Conservation (phyloP, 2,888 invertebrate species). For the Meliscaeva auricollis region DNA sequence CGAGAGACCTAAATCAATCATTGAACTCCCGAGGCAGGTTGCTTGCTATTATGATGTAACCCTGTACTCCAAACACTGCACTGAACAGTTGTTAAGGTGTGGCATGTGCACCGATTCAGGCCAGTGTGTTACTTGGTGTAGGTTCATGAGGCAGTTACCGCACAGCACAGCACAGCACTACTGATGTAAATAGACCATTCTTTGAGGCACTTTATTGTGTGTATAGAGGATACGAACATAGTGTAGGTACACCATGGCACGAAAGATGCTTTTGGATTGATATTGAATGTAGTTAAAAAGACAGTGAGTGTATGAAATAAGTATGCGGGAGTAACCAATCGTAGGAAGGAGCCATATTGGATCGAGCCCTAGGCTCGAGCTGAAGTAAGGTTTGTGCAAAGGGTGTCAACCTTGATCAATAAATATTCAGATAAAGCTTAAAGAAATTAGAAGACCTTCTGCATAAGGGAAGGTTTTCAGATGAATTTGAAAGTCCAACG, state of each 20-base stretch:
- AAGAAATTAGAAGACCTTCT: no score
- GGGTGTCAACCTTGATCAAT: no score
- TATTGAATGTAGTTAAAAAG: background rate
- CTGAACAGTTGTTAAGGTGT: constrained; percentile 52
- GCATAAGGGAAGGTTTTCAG: no score
- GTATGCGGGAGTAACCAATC: background rate
- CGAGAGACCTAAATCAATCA: constrained; percentile 62
- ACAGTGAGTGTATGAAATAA: constrained; percentile 21
- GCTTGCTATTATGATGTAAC: constrained; percentile 61
- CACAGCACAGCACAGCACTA: no score
- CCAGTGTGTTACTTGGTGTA: constrained; percentile 39
- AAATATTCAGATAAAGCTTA: no score
- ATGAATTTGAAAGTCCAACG: no score
- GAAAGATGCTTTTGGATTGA: constrained; percentile 40
- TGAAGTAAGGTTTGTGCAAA: no score
- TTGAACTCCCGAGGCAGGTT: constrained; percentile 63
- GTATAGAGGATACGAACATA: background rate
- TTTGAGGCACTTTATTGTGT: background rate
- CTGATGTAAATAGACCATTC: constrained; percentile 43
- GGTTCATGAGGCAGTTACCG: constrained; percentile 11
- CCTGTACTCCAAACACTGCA: constrained; percentile 23
- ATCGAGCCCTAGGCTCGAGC: no score
- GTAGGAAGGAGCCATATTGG: no score
- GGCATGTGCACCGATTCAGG: constrained; percentile 40
- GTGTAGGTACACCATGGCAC: background rate